Percentiles rank a stretch among this genome's conserved stretches.
Evolutionary conservation across 2,113 vertebrate genomes (phyloP).

Genomic region (Petrocephalus microphthalmus): DNA sequence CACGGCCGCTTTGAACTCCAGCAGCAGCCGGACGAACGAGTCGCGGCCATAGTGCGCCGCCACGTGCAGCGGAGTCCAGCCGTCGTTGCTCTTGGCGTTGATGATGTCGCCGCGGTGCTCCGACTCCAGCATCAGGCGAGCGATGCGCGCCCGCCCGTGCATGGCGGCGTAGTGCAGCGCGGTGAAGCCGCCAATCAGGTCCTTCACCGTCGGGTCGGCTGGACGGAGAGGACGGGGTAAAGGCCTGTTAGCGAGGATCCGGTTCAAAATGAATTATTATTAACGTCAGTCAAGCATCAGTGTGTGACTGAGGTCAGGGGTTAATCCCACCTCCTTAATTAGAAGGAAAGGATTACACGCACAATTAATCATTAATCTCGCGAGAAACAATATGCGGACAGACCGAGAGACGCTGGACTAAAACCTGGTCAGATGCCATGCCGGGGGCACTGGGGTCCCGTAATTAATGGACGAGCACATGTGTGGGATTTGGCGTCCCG

Average conservation of each 20-base stretch:
- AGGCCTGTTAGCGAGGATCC: background rate
- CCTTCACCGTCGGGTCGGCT: slow-evolving; percentile 97
- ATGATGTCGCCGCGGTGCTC: slow-evolving; percentile 90
- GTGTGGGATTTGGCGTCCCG: background rate
- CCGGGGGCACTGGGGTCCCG: background rate
- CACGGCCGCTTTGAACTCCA: slow-evolving; percentile 94
- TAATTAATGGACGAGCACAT: background rate
- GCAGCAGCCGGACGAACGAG: slow-evolving; percentile 88
- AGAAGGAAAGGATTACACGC: slow-evolving; percentile 6
- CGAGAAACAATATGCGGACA: background rate
- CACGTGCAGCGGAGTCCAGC: slow-evolving; percentile 96
- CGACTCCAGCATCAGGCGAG: slow-evolving; percentile 89
- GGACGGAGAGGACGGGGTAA: slow-evolving; percentile 7
- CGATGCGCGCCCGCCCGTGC: slow-evolving; percentile 91
- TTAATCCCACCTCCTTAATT: slow-evolving; percentile 27
- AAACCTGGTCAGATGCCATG: background rate
- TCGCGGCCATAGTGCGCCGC: slow-evolving; percentile 94
- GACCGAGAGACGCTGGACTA: background rate
- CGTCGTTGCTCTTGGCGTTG: slow-evolving; percentile 95
- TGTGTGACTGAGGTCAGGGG: slow-evolving; percentile 30
- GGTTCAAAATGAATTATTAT: slow-evolving; percentile 20
- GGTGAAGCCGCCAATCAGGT: slow-evolving; percentile 95
- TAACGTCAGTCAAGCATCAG: slow-evolving; percentile 18
- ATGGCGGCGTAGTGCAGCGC: slow-evolving; percentile 97
- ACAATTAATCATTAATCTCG: background rate